phyloP scores from a whole-genome alignment of 2,797 vertebrate species.

The Lates japonicus region DNA sequence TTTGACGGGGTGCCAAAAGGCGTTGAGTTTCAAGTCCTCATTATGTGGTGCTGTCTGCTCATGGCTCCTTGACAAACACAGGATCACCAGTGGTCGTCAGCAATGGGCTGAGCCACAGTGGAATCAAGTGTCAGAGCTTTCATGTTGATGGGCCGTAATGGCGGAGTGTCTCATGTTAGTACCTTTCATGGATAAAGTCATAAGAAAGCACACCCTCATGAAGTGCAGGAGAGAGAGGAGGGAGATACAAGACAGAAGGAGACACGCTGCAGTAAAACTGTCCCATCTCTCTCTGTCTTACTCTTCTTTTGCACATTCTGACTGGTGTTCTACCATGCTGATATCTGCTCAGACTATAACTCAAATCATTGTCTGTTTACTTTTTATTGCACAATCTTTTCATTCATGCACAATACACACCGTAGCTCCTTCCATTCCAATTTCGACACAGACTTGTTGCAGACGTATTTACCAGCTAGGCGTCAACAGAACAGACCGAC shows the following conservation, averaged over 20 bases:
- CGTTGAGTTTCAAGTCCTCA: constrained; percentile 87
- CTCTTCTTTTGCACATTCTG: constrained; percentile 36
- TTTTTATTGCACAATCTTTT: constrained; percentile 48
- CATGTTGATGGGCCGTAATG: constrained; percentile 88
- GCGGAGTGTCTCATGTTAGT: constrained; percentile 84
- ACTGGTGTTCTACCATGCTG: constrained; percentile 36
- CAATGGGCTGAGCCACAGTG: constrained; percentile 82
- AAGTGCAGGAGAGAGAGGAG: constrained; percentile 73
- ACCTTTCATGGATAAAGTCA: constrained; percentile 89
- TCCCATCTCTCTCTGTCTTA: constrained; percentile 63
- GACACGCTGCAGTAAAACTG: constrained; percentile 79
- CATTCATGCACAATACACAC: constrained; percentile 34
- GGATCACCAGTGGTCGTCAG: constrained; percentile 79
- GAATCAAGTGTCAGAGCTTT: constrained; percentile 84
- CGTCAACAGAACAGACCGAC: constrained; percentile 78
- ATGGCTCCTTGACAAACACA: constrained; percentile 85
- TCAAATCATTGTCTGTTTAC: constrained; percentile 46
- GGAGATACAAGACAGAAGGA: constrained; percentile 83
- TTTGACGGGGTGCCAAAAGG: constrained; percentile 82
- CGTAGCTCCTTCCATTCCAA: constrained; percentile 26
- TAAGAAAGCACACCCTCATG: constrained; percentile 82
- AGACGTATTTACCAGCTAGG: constrained; percentile 85
- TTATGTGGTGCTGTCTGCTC: constrained; percentile 81
- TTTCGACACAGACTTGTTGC: constrained; percentile 73
- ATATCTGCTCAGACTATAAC: constrained; percentile 17